A percentile compares a stretch with the other conserved stretches of the same genome.
Evolutionary conservation across 2,797 vertebrate species (phyloP).

Genomic region (Phoebastria nigripes): DNA sequence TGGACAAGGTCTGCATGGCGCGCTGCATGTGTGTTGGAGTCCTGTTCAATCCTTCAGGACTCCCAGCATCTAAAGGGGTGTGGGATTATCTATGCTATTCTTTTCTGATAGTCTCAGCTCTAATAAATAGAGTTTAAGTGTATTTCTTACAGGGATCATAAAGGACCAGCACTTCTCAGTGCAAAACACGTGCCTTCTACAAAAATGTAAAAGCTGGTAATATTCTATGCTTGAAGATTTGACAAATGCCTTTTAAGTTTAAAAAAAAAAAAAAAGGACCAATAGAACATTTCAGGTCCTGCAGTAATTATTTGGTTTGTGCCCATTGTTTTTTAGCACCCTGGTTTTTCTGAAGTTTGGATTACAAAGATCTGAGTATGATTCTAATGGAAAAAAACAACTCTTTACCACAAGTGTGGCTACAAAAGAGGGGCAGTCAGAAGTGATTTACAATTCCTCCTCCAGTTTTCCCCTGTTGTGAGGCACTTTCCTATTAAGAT

Average conservation of each 20-base stretch:
- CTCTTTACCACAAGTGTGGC: not conserved
- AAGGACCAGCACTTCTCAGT: not conserved
- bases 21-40: not conserved
- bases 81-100: not conserved
- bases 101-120: not conserved
- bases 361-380: not conserved
- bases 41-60: not conserved
- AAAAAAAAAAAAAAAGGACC: not conserved
- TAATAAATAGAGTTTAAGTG: not conserved
- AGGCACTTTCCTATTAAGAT: not conserved
- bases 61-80: not conserved
- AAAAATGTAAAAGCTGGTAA: not conserved
- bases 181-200: not conserved
- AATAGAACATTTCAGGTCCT: not conserved
- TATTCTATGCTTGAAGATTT: not conserved
- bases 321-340: not conserved
- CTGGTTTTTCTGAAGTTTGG: not conserved
- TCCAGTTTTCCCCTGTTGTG: not conserved
- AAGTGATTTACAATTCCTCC: not conserved
- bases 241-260: not conserved
- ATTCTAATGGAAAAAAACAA: not conserved
- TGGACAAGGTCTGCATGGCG: not conserved
- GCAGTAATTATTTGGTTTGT: not conserved
- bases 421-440: not conserved
- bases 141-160: not conserved